Percentiles rank a stretch among this genome's conserved stretches.
Conservation (phyloP, 2,113 vertebrate species). For the Oryzias celebensis region DNA sequence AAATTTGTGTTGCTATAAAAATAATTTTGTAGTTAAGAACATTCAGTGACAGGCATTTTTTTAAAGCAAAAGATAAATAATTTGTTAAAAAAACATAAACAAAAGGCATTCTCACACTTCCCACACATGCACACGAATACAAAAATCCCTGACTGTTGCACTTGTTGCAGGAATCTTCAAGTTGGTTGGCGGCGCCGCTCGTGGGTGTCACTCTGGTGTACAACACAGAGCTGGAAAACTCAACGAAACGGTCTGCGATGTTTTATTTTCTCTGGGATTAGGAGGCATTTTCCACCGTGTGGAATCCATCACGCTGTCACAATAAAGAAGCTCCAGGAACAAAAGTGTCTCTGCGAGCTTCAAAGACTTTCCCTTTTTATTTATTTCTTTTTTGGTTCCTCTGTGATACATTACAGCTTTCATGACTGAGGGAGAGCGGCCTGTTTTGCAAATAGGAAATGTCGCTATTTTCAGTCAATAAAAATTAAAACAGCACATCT, state of each 20-base stretch:
- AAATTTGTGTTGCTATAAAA: no score
- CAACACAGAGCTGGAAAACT: slow-evolving; percentile 54
- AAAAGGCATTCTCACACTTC: no score
- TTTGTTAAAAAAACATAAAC: no score
- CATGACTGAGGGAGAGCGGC: slow-evolving; percentile 35
- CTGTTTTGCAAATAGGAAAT: slow-evolving; percentile 45
- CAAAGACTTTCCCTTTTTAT: slow-evolving; percentile 39
- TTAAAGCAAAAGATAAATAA: no score
- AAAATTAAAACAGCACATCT: no score
- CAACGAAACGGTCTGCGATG: slow-evolving; percentile 56
- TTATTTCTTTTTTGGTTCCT: slow-evolving; percentile 4
- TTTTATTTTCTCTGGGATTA: slow-evolving; percentile 63
- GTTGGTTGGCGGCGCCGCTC: slow-evolving; percentile 2
- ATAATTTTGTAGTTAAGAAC: no score
- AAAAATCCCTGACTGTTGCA: no score
- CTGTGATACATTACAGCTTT: slow-evolving; percentile 40
- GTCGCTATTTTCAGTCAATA: slow-evolving; percentile 21
- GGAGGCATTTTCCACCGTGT: slow-evolving; percentile 61
- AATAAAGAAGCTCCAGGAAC: slow-evolving; percentile 49
- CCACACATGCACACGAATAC: no score
- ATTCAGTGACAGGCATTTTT: no score
- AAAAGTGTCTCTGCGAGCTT: slow-evolving; percentile 36
- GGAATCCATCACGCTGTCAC: slow-evolving; percentile 64
- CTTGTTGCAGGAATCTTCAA: no score
- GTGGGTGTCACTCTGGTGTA: slow-evolving; percentile 47